A percentile compares a stretch with the other conserved stretches of the same genome.
phyloP scores from a whole-genome alignment of 2,797 vertebrate genomes.

The Acridotheres tristis region DNA sequence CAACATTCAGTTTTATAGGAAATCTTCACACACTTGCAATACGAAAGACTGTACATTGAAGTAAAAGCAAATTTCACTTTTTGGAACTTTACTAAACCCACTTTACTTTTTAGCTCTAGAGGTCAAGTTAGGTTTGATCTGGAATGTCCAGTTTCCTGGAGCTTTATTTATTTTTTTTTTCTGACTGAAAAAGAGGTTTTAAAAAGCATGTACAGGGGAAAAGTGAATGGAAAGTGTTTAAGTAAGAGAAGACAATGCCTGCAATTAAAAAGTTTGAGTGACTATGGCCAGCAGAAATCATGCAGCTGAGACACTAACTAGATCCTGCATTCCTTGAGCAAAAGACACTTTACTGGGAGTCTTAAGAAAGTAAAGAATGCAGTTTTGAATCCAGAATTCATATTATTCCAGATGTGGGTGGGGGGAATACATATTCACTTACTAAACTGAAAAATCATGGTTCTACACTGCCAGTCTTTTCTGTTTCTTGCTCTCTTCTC shows the following conservation, averaged over 20 bases:
- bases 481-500: not conserved
- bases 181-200: not conserved
- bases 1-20: not conserved
- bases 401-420: conserved; percentile 64
- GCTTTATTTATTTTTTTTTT: not conserved
- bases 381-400: conserved; percentile 53
- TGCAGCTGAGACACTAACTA: not conserved
- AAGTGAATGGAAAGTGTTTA: not conserved
- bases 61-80: not conserved
- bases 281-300: not conserved
- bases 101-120: not conserved
- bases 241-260: not conserved
- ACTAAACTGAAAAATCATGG: conserved; percentile 23
- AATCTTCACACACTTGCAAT: not conserved
- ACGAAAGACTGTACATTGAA: not conserved
- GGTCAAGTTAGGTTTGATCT: not conserved
- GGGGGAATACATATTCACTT: conserved; percentile 26
- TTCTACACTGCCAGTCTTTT: not conserved
- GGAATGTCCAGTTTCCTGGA: not conserved
- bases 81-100: not conserved
- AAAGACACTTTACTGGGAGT: conserved; percentile 41
- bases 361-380: conserved; percentile 54
- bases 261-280: not conserved
- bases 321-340: conserved; percentile 1
- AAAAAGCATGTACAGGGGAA: not conserved